Base-by-base conservation (phyloP, 2,888 invertebrate species). In the Drosophila villosipedis region DNA sequence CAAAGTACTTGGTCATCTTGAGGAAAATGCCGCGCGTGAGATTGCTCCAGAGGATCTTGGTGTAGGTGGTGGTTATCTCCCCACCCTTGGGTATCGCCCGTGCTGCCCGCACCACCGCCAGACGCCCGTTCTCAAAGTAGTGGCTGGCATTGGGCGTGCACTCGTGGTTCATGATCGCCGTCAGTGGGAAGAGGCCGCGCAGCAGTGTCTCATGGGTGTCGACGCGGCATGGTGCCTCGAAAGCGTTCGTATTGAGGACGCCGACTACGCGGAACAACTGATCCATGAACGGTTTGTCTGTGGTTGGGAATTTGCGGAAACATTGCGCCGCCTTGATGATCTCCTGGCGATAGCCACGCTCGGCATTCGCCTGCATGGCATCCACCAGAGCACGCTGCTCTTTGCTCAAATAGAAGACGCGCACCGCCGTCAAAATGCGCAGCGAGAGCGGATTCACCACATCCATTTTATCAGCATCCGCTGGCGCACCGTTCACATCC, bases 121-220 rank as follows among this genome's bases (percentile, higher is more conserved):
- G 92, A 80, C 94, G 94, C 22, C 95, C 94, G 43, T 95, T 94
- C 64, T 95, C 95, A 49, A 95, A 96, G 69, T 95, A 94, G 88
- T 96, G 96, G 69, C 95, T 95, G 0, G 96, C 96, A 90, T 97
- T 97, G 39, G 96, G 95, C 58, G 94, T 95, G 91, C 97, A 97
- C 85, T 95, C 95, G 88, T 97, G 97, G 83, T 96, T 95, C 94
- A 96, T 94, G 93, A 96, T 95, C 30, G 96, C 95, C 3, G 96
- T 95, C 68, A 95, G 94, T 2, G 96, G 94, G 91, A 96, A 97
- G 78, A 97, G 93, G 66, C 95, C 96, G 58, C 96, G 94, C 31
- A 95, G 93, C 73, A 95, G 94, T 64, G 91, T 90, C 78, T 93
- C 92, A 60, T 91, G 91, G 14, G 85, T 86, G 7, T 81, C 89